phyloP scores from a whole-genome alignment of 2,113 vertebrate species.

The Carassius gibelio region DNA sequence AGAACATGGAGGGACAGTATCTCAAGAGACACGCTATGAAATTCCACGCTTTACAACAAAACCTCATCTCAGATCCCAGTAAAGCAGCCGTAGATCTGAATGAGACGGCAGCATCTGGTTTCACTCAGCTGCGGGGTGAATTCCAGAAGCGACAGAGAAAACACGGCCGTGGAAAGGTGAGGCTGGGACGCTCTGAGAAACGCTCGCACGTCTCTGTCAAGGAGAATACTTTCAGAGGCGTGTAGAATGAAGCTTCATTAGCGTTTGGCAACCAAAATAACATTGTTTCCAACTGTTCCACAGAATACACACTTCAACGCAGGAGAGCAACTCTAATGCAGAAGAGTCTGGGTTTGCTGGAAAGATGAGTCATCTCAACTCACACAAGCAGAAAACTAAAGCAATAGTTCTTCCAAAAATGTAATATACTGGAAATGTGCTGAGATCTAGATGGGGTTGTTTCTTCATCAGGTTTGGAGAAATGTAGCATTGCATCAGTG shows the following conservation, averaged over 20 bases:
- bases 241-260: slow-evolving; percentile 35
- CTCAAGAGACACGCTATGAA: background rate
- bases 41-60: background rate
- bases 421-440: too few relatives aligned
- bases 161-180: background rate
- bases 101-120: slow-evolving; percentile 27
- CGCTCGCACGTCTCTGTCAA: background rate
- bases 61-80: background rate
- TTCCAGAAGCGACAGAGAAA: slow-evolving; percentile 39
- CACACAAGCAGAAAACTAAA: too few relatives aligned
- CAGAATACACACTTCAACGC: background rate
- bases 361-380: too few relatives aligned
- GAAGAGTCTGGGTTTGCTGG: background rate
- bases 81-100: slow-evolving; percentile 1
- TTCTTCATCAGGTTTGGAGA: background rate
- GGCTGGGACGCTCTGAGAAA: background rate
- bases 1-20: background rate
- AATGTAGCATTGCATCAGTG: background rate
- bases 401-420: too few relatives aligned
- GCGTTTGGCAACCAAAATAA: background rate
- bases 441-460: background rate
- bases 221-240: background rate
- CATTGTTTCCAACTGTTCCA: slow-evolving; percentile 11
- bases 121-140: slow-evolving; percentile 13
- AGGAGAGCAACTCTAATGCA: background rate